Evolutionary conservation across 2,888 invertebrate species (phyloP).

Genomic region (Sisyra terminalis): DNA sequence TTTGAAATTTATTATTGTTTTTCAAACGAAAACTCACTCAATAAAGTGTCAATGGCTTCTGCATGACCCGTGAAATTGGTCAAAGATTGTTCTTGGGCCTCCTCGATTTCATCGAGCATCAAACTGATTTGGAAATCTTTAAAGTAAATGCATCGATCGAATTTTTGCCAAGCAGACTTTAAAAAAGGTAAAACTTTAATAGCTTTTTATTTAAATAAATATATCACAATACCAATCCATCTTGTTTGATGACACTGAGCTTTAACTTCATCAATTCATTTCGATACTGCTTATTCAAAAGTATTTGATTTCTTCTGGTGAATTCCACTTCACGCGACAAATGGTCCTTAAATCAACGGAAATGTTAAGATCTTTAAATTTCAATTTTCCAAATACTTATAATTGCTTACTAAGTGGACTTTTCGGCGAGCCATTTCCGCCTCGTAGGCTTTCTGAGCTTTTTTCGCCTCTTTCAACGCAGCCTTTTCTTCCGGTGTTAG

Average conservation of each 20-base stretch:
- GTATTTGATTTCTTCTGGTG: not conserved
- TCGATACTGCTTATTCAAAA: constrained; percentile 4
- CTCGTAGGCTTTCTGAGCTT: not conserved
- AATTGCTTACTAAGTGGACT: not conserved
- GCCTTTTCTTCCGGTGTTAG: constrained; percentile 2
- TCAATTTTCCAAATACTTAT: not conserved
- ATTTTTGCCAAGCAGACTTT: constrained; percentile 1
- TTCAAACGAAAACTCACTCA: constrained; percentile 2
- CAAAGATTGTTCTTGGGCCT: constrained; percentile 1
- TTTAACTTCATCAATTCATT: not conserved
- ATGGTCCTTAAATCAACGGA: constrained; percentile 1
- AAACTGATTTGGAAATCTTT: constrained; percentile 6
- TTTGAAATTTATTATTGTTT: not conserved
- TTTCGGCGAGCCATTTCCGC: constrained; percentile 1
- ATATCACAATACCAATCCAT: not conserved
- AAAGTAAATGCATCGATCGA: constrained; percentile 2
- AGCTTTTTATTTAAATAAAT: not conserved
- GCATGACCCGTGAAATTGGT: constrained; percentile 3
- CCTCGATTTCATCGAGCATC: constrained; percentile 5
- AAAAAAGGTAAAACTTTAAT: not conserved
- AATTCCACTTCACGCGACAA: constrained; percentile 2
- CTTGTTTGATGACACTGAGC: not conserved
- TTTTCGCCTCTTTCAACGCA: constrained; percentile 4
- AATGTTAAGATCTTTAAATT: too few relatives aligned
- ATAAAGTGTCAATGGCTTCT: constrained; percentile 3